Evolutionary conservation across 2,888 invertebrate species (phyloP), one percentile per base, ranked within the genome.

Genomic region (Matsumyia berberina): DNA sequence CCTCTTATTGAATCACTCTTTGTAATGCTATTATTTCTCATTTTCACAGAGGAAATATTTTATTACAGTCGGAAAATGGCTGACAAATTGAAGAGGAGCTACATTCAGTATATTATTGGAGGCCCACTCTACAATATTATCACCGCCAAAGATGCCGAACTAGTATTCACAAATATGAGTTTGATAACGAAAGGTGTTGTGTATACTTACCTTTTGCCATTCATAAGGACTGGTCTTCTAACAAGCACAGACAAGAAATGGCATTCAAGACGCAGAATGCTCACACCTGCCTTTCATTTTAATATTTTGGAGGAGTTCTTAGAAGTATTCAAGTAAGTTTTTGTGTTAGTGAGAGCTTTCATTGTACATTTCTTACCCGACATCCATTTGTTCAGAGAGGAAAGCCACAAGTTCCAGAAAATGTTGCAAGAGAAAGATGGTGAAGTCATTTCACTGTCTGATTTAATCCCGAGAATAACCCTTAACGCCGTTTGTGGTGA

Each of bases 271-370:
- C 87, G 90, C 12, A 90, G 90, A 80, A 87, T 90, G 88, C 82
- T 90, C 2, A 90, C 90, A 1, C 89, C 89, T 0, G 89, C 90
- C 0, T 90, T 90, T 60, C 90, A 90, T 49, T 90, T 90, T 0
- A 90, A 89, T 72, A 90, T 90, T 55, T 86, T 90, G 33, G 77
- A 72, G 5, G 89, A 90, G 24, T 90, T 90, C 35, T 57, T 39
- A 5, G 90, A 90, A 55, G 88, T 90, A 12, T 90, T 90, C 77
- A 90, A 89, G 90, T 90, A 42, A 67, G 88, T 72, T 11, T 5
- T 1, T 5, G 1, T 5, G 1, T 46, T 2, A n/a, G 12, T 31
- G 9, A 9, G 0, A 37, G 11, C 0, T 42, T 33, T 9, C 11
- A 35, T 0, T 24, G 4, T 35, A 39, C 8, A 44, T 9, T 15